These are phyloP conservation scores for Gonatopus flavifemur DNA, from an alignment of 1,140 invertebrate genomes.

Conservation along the genomic window DNA sequence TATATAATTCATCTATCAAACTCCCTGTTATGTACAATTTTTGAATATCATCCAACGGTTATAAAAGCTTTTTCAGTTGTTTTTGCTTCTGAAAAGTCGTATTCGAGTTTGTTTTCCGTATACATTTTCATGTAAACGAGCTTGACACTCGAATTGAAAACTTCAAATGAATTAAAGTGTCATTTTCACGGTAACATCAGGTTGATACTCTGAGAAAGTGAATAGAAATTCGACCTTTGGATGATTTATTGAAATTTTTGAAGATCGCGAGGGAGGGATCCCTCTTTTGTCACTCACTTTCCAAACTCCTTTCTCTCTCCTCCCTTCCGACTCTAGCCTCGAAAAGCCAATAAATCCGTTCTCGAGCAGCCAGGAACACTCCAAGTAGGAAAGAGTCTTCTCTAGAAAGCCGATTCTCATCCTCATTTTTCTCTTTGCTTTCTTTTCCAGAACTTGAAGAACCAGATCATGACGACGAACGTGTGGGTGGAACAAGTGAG, in stretches of 20 bases:
- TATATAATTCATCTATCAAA: too few relatives aligned
- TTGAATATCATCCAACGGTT: too few relatives aligned
- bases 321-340: constrained; percentile 6
- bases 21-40: too few relatives aligned
- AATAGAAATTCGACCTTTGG: background rate
- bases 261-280: background rate
- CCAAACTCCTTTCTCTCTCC: constrained; percentile 2
- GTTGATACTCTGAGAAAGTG: background rate
- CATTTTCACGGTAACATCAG: too few relatives aligned
- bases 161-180: background rate
- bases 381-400: constrained; percentile 5
- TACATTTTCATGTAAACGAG: too few relatives aligned
- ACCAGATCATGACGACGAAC: constrained; percentile 97
- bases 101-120: too few relatives aligned
- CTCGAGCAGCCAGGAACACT: constrained; percentile 18
- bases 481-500: constrained; percentile 95
- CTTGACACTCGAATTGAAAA: too few relatives aligned
- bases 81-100: too few relatives aligned
- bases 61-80: too few relatives aligned
- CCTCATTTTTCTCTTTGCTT: constrained; percentile 43
- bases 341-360: constrained; percentile 25
- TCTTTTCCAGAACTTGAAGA: constrained; percentile 86
- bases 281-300: background rate
- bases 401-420: constrained; percentile 16
- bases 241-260: constrained; percentile 22